phyloP scores from a whole-genome alignment of 2,113 vertebrate species.

The Oreochromis spilurus region DNA sequence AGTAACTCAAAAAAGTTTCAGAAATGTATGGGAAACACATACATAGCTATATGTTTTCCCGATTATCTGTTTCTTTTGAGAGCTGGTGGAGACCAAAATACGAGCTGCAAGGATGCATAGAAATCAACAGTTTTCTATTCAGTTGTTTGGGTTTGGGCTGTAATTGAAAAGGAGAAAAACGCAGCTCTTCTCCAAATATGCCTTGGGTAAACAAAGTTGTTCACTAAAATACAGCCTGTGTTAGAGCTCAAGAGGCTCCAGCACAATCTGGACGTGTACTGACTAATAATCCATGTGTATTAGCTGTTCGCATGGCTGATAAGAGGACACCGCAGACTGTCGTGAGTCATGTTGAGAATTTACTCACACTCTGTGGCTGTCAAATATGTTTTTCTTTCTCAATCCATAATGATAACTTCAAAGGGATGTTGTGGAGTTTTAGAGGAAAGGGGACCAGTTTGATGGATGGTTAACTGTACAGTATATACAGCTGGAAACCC shows the following conservation, averaged over 20 bases:
- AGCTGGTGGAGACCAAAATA: not conserved
- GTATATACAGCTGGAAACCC: constrained; percentile 48
- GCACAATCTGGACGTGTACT: not conserved
- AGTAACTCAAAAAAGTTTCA: not conserved
- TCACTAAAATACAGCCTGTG: not conserved
- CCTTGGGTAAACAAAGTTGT: not conserved
- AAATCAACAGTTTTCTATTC: not conserved
- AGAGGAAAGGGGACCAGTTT: constrained; percentile 14
- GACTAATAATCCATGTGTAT: constrained; percentile 34
- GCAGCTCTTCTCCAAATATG: not conserved
- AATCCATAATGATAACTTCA: constrained; percentile 23
- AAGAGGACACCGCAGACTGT: constrained; percentile 4
- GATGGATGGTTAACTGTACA: constrained; percentile 43
- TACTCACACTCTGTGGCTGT: constrained; percentile 11
- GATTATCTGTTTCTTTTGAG: not conserved
- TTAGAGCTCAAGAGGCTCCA: not conserved
- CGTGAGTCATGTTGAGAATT: not conserved
- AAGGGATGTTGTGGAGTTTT: constrained; percentile 15
- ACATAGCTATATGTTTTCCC: not conserved
- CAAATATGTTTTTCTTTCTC: constrained; percentile 34
- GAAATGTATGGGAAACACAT: not conserved
- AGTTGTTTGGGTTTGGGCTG: not conserved
- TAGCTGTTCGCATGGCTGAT: constrained; percentile 13
- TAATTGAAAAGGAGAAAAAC: not conserved
- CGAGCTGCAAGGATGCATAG: not conserved